Evolutionary conservation across 1,140 invertebrate species (phyloP), one percentile per base, ranked within the genome.

Genomic region (Euschistus heros): DNA sequence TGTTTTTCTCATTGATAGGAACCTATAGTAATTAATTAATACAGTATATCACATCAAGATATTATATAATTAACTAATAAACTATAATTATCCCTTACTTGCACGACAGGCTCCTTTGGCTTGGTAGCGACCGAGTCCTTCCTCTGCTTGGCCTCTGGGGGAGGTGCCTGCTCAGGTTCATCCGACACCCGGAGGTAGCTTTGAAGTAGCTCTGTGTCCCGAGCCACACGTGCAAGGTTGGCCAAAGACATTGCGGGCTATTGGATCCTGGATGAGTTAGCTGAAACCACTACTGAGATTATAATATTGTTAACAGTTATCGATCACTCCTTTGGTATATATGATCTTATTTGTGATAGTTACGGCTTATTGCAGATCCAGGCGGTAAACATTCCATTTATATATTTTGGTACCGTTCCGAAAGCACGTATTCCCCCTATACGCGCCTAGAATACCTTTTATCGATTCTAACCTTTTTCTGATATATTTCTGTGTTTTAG

Each of bases 161-260:
- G 57, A 63, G 52, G n/a, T 33, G 59, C 65, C 22, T 67, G 67
- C 20, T 68, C 67, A 13, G 66, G 65, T 15, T 67, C 65, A 27
- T 66, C 69, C 42, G 66, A 70, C 42, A 68, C 68, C 14, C 71
- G 46, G 1, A 72, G 63, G 66, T 69, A 73, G 30, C 71, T 72
- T 22, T 71, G 71, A 54, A 73, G 64, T 57, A 72, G 66, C 47
- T 74, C 71, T 20, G 70, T 71, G 67, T 73, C 68, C 13, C 70
- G 30, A 30, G 66, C 70, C 2, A 69, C 67, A 37, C 67, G 54
- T 65, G 68, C 62, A 65, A 70, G 70, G 26, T 67, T 71, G 59
- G 52, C 44, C n/a, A 61, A 61, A 47, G 62, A 42, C 63, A 37
- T 37, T 37, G n/a, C n/a, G n/a, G n/a, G n/a, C 33, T 37, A 13